phyloP scores from a whole-genome alignment of 2,888 invertebrate genomes.

The Frankliniella intonsa region DNA sequence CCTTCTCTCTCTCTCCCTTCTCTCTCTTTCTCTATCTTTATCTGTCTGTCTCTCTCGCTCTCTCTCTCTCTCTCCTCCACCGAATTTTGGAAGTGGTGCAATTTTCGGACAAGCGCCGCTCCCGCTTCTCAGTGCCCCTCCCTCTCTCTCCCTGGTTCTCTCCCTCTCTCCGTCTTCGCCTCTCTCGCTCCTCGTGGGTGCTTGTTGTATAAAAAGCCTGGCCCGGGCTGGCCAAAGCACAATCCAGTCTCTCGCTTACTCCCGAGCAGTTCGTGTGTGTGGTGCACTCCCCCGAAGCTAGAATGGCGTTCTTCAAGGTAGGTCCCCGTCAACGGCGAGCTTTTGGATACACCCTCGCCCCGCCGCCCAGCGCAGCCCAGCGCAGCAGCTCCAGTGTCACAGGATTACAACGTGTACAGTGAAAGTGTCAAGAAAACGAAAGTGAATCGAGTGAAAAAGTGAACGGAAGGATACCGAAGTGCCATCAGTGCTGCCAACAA shows the following conservation, averaged over 20 bases:
- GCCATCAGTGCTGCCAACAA: no score
- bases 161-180: background rate
- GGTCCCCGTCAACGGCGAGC: background rate
- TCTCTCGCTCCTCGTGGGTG: background rate
- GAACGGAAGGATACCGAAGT: no score
- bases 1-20: background rate
- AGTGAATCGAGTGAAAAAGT: no score
- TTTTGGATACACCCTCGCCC: no score
- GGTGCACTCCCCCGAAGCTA: background rate
- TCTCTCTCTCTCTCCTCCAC: background rate
- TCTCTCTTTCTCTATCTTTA: background rate
- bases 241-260: background rate
- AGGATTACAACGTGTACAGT: no score
- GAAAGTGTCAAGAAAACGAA: no score
- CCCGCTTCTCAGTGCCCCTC: background rate
- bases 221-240: background rate
- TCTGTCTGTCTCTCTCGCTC: background rate
- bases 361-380: no score
- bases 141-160: background rate
- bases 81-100: slow-evolving; percentile 22
- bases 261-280: slow-evolving; percentile 8
- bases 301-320: slow-evolving; percentile 24
- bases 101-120: background rate
- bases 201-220: background rate
- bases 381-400: no score